Evolutionary conservation across 2,797 vertebrate species (phyloP).

Genomic region (Anguilla pacifica): DNA sequence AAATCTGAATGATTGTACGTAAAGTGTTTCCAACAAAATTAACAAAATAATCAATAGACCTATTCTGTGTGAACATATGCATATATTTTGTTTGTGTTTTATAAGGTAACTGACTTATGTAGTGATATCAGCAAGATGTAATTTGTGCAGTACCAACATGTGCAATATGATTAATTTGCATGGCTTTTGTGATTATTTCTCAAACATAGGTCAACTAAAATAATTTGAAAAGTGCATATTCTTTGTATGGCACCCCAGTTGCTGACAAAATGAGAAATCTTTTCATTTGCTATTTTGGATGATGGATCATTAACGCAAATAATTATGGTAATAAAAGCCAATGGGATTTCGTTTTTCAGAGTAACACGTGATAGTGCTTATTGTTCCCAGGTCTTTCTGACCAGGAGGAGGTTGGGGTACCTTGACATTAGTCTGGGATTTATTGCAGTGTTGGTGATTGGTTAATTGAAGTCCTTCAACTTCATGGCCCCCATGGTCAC

Average conservation of each 20-base stretch:
- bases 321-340: neutral
- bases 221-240: neutral
- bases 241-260: neutral
- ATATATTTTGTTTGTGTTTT: no score
- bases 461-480: neutral
- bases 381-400: neutral
- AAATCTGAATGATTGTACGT: neutral
- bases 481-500: neutral
- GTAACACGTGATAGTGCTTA: neutral
- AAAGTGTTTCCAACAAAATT: neutral
- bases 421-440: neutral
- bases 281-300: neutral
- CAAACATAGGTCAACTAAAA: neutral
- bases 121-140: no score
- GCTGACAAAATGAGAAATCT: neutral
- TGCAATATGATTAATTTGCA: neutral
- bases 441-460: neutral
- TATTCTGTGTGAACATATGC: no score
- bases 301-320: neutral
- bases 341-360: neutral
- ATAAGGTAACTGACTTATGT: no score
- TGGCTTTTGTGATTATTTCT: neutral
- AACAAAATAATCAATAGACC: no score
- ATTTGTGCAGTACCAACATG: neutral
- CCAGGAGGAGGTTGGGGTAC: neutral